Percentiles rank a stretch among this genome's conserved stretches.
phyloP scores from a whole-genome alignment of 2,888 invertebrate genomes.

The Portevinia maculata region DNA sequence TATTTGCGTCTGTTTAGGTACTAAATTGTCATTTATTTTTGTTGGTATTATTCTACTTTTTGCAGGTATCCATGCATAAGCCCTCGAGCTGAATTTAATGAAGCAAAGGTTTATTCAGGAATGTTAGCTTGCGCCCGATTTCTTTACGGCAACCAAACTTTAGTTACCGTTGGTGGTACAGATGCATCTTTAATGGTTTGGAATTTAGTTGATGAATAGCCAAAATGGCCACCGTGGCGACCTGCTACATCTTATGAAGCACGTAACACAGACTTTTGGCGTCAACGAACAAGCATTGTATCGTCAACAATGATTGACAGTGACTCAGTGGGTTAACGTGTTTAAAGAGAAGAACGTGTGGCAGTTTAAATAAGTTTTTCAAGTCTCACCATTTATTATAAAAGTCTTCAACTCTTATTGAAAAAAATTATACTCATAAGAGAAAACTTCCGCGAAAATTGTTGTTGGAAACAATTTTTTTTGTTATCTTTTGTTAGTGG shows the following conservation, averaged over 20 bases:
- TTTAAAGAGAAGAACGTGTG: conserved; percentile 4
- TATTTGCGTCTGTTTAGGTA: conserved; percentile 92
- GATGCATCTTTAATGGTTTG: conserved; percentile 96
- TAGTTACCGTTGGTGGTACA: conserved; percentile 93
- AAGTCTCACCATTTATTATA: conserved; percentile 45
- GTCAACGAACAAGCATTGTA: conserved; percentile 80
- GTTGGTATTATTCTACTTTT: neutral
- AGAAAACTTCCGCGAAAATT: conserved; percentile 47
- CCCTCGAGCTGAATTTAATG: conserved; percentile 93
- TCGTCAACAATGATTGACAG: conserved; percentile 81
- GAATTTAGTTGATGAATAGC: conserved; percentile 88
- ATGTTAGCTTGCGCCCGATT: conserved; percentile 91
- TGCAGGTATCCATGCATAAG: conserved; percentile 92
- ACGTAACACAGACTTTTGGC: conserved; percentile 80
- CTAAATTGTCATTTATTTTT: neutral
- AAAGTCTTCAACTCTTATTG: conserved; percentile 15
- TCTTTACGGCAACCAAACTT: conserved; percentile 92
- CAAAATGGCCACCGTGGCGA: conserved; percentile 83
- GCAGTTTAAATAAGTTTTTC: conserved; percentile 25
- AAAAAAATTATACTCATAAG: conserved; percentile 4
- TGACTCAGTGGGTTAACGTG: conserved; percentile 80
- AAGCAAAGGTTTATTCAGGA: conserved; percentile 94
- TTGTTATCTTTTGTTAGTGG: conserved; percentile 14
- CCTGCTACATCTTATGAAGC: conserved; percentile 78
- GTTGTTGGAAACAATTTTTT: neutral